Conservation (phyloP, 2,797 vertebrate genomes). For the Siniperca obscura region DNA sequence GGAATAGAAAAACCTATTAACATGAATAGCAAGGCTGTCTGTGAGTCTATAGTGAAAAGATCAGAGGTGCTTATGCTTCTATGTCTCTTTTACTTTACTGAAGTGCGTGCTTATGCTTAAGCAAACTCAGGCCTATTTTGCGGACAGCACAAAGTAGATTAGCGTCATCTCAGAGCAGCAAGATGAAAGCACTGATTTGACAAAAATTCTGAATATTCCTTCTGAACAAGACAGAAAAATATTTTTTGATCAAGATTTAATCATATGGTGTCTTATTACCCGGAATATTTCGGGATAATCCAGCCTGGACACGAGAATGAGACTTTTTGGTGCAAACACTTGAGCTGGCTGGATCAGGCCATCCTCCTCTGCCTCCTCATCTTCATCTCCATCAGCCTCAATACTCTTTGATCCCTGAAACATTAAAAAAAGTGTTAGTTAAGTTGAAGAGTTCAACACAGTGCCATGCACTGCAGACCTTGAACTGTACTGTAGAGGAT, state of each 20-base stretch:
- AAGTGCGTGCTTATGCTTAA: slow-evolving; percentile 31
- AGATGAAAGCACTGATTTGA: slow-evolving; percentile 60
- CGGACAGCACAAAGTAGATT: slow-evolving; percentile 47
- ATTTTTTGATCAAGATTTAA: slow-evolving; percentile 66
- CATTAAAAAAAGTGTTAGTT: slow-evolving; percentile 64
- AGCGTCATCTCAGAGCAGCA: slow-evolving; percentile 37
- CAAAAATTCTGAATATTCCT: slow-evolving; percentile 49
- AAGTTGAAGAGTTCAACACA: slow-evolving; percentile 55
- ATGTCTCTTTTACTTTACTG: slow-evolving; percentile 34
- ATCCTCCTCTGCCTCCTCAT: slow-evolving; percentile 86
- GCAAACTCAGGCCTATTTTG: slow-evolving; percentile 39
- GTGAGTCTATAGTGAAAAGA: slow-evolving; percentile 37
- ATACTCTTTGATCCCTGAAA: slow-evolving; percentile 92
- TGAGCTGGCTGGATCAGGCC: slow-evolving; percentile 96
- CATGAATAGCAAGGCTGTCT: slow-evolving; percentile 8
- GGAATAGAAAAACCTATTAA: slow-evolving; percentile 4
- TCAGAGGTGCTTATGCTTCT: slow-evolving; percentile 29
- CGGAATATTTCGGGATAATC: slow-evolving; percentile 99
- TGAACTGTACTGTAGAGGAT: slow-evolving; percentile 22
- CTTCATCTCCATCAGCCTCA: slow-evolving; percentile 89
- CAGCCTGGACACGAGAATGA: slow-evolving; percentile 96
- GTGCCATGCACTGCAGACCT: slow-evolving; percentile 31
- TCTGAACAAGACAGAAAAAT: slow-evolving; percentile 43
- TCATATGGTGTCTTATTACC: slow-evolving; percentile 84
- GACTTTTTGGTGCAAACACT: slow-evolving; percentile 98